Percentiles rank a stretch among this genome's conserved stretches.
Conservation (phyloP, 2,888 invertebrate genomes). For the Syrphus vitripennis region DNA sequence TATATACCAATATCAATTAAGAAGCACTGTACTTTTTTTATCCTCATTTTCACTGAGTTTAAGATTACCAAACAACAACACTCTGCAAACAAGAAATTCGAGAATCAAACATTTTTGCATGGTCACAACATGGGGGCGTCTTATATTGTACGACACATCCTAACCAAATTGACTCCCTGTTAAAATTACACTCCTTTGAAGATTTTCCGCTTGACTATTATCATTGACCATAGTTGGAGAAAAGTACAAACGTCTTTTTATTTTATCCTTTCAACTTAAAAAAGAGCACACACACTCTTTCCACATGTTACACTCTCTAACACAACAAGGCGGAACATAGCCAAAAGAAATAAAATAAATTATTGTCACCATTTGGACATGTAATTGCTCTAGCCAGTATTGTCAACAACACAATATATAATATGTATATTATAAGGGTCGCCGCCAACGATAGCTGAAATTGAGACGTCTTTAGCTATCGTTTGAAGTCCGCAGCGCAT, state of each 20-base stretch:
- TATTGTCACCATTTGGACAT: constrained; percentile 72
- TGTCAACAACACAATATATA: constrained; percentile 61
- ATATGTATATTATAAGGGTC: no score
- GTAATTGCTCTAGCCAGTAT: constrained; percentile 66
- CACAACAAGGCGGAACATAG: constrained; percentile 51
- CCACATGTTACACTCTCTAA: constrained; percentile 55
- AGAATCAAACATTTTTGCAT: constrained; percentile 51
- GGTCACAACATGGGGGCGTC: constrained; percentile 51
- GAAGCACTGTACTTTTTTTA: neutral
- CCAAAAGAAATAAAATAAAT: constrained; percentile 61
- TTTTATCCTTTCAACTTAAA: constrained; percentile 48
- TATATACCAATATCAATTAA: no score
- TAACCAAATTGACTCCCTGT: constrained; percentile 45
- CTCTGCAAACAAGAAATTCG: constrained; percentile 19
- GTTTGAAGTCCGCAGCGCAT: constrained; percentile 65
- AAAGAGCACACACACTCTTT: constrained; percentile 66
- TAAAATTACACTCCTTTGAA: constrained; percentile 46
- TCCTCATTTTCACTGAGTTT: neutral
- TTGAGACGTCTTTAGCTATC: constrained; percentile 62
- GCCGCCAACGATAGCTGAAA: constrained; percentile 55
- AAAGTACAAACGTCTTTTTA: constrained; percentile 6
- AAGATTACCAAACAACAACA: neutral
- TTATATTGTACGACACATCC: constrained; percentile 52
- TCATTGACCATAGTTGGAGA: constrained; percentile 1
- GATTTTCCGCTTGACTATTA: constrained; percentile 58